These are phyloP conservation scores for Yponomeuta plumbellus DNA, from an alignment of 2,888 invertebrate species.

Conservation along the genomic window DNA sequence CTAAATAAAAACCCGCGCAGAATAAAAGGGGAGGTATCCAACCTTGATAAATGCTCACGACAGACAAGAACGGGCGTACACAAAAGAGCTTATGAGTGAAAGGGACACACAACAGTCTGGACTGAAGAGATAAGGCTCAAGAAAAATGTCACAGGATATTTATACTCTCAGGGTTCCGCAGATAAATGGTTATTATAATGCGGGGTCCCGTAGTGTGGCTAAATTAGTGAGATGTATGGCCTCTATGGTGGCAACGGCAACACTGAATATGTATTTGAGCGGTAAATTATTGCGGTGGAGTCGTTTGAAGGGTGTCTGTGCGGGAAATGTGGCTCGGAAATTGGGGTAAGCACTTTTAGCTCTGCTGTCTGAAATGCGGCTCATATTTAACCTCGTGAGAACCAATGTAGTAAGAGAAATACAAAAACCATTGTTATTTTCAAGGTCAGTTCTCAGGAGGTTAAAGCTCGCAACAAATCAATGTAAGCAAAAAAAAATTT, in stretches of 20 bases:
- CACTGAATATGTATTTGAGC: conserved; percentile 68
- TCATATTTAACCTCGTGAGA: too few species aligned
- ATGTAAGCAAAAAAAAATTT: too few species aligned
- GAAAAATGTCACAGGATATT: conserved; percentile 74
- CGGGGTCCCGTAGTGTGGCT: conserved; percentile 58
- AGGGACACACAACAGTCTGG: conserved; percentile 50
- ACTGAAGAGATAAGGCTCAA: conserved; percentile 62
- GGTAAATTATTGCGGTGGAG: conserved; percentile 44
- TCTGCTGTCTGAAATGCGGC: too few species aligned
- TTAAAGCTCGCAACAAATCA: too few species aligned
- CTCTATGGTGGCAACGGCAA: not conserved
- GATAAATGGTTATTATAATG: conserved; percentile 66
- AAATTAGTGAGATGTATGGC: conserved; percentile 73
- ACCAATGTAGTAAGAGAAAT: too few species aligned
- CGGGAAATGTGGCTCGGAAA: not conserved
- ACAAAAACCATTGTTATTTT: too few species aligned
- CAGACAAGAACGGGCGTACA: conserved; percentile 34
- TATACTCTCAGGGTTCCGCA: conserved; percentile 51
- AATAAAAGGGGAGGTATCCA: conserved; percentile 38
- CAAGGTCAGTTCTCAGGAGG: too few species aligned
- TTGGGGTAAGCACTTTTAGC: not conserved
- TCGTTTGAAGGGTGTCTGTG: not conserved
- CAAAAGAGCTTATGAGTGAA: conserved; percentile 26
- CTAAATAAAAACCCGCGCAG: conserved; percentile 66
- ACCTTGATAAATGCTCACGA: conserved; percentile 49